Evolutionary conservation across 2,888 invertebrate species (phyloP), one percentile per base, ranked within the genome.

Genomic region (Diloba caeruleocephala): DNA sequence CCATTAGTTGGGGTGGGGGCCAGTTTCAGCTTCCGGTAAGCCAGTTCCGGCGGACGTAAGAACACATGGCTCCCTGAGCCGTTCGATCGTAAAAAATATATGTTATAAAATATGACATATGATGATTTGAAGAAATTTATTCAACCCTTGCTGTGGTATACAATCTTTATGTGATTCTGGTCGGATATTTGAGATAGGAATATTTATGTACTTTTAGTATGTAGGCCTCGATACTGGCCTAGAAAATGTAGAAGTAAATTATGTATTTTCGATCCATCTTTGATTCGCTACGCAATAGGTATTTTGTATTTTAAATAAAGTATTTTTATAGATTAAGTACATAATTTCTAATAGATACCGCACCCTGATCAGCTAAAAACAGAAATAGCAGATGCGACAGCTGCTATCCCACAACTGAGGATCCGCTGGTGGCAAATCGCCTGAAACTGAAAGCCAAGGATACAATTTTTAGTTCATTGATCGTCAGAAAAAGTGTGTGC

Each of bases 21-120:
- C 53, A 70, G 72, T 66, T 82, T 84, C 81, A 78, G 82, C 77
- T 76, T 83, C 84, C 83, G 81, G 76, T 54, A 51, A 69, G 54
- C 59, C 53, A 55, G 66, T 60, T 61, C 70, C 74, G 71, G 55
- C 44, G 53, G 78, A 77, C 66, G 69, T 59, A 42, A 59, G 65
- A 71, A 69, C 75, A 74, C 60, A 73, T 71, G 74, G 62, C 60
- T 55, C 48, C 53, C 13, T 48, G 38, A 52, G 44, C 46, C 46
- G 53, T 34, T 21, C 13, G 13, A 6, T 29, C 29, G 29, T 29
- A 58, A 53, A 73, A 69, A 71, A 59, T 13, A 61, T 64, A 53
- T 59, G 56, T 61, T 57, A 46, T 62, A 54, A 67, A 66, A 57
- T 36, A 58, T 52, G 45, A 58, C 55, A 39, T 19, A 21, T 25